Evolutionary conservation across 2,113 vertebrate genomes (phyloP), one percentile per base, ranked within the genome.

Genomic region (Cryptoleucopteryx plumbea): DNA sequence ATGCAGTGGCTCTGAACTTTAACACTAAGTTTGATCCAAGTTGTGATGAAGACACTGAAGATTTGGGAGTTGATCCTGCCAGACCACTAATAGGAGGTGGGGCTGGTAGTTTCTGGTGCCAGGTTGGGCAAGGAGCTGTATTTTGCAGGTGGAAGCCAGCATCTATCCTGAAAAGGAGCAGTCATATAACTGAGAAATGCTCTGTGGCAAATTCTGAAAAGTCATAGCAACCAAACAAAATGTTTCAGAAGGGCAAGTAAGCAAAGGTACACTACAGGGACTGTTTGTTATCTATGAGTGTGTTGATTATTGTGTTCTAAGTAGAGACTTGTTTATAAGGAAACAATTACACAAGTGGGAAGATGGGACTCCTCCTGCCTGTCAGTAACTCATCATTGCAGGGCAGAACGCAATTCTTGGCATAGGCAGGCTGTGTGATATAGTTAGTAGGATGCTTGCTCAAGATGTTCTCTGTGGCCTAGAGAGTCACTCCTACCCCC

Each of bases 381-480:
- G 68, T 21, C 45, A 47, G n/a, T 34, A 53, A 31, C 43, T 62
- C 47, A 4, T 10, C 53, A 16, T 10, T 0, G 0, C 50, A 40
- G 77, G 72, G 25, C 32, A 40, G 59, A 43, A 7, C 0, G 9
- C 3, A 2, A 2, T 50, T 48, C 3, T 0, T n/a, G 42, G 32
- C 74, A 17, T 0, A n/a, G 50, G 23, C 10, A 50, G 79, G 29
- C 72, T 73, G 36, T 22, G 34, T 12, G 40, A 10, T 36, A 11
- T 36, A 31, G 19, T 8, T 38, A 8, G 22, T 2, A 6, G 40
- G 65, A 5, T 10, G 1, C 22, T 58, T 22, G 31, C 27, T 83
- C 34, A 6, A 2, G 34, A 7, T 31, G 34, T 32, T 78, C 32
- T 85, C 4, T 38, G 29, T 55, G 70, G 22, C 67, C 18, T 9